These are phyloP conservation scores for Amphimedon queenslandica DNA, from an alignment of 37 sponge, comb jelly and placozoan species.

Conservation along the genomic window DNA sequence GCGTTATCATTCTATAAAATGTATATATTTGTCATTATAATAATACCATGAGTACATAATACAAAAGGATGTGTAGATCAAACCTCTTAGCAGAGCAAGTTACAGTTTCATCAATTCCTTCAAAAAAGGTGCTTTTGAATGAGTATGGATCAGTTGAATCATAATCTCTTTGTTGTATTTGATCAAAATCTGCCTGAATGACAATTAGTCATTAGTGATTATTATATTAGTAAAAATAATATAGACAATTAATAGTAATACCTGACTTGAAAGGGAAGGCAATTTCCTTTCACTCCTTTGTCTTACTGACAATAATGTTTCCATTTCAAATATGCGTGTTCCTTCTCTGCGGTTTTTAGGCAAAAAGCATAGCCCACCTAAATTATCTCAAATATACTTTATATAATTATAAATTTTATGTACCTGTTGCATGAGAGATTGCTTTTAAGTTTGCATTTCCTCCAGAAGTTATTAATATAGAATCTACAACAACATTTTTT, in stretches of 20 bases:
- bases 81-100: conserved; percentile 14
- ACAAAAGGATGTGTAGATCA: background rate
- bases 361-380: conserved; percentile 13
- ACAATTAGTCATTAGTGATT: background rate
- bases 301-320: conserved; percentile 9
- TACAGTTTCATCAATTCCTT: background rate
- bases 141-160: background rate
- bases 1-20: background rate
- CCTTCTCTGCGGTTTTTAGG: conserved; percentile 1
- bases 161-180: background rate
- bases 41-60: too few relatives aligned
- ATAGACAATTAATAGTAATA: background rate
- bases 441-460: background rate
- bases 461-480: background rate
- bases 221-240: background rate
- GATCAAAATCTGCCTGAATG: background rate
- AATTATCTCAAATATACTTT: background rate
- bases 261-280: background rate
- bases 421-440: conserved; percentile 22
- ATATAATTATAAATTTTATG: background rate
- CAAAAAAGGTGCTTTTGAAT: conserved; percentile 3
- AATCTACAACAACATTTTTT: conserved; percentile 10
- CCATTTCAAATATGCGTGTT: conserved; percentile 13
- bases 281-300: background rate
- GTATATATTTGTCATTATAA: background rate